Evolutionary conservation across 2,113 vertebrate genomes (phyloP).

Genomic region (Mesitornis unicolor): DNA sequence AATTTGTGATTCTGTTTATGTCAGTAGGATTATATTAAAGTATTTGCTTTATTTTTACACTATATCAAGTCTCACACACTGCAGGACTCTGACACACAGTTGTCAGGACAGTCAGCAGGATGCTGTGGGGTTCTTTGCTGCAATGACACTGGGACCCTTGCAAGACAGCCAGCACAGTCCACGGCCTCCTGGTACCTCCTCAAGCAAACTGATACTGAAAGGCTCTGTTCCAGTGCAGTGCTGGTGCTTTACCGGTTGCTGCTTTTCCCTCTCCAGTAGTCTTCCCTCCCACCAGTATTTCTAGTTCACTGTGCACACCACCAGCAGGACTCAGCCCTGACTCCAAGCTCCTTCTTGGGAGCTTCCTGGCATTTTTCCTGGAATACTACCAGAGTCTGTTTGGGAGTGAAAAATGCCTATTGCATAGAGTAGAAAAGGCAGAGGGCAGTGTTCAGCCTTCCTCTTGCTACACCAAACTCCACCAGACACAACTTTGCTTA

Average conservation of each 20-base stretch:
- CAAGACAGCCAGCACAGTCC: not conserved
- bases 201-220: not conserved
- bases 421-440: conserved; percentile 12
- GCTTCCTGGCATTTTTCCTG: not conserved
- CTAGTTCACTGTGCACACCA: not conserved
- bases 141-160: not conserved
- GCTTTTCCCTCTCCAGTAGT: not conserved
- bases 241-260: not conserved
- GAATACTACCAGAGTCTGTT: not conserved
- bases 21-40: not conserved
- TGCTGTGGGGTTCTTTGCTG: not conserved
- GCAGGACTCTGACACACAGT: not conserved
- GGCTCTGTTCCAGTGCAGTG: not conserved
- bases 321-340: not conserved
- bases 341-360: not conserved
- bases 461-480: not conserved
- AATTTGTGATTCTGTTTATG: not conserved
- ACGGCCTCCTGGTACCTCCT: not conserved
- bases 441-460: conserved; percentile 27
- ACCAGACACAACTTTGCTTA: not conserved
- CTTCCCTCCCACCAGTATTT: not conserved
- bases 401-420: not conserved
- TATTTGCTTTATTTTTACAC: not conserved
- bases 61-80: not conserved
- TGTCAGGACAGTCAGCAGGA: not conserved